A percentile compares a stretch with the other conserved stretches of the same genome.
These are phyloP conservation scores for Ophiothrix spiculata DNA, from an alignment of 35 echinoderm and acorn worm genomes.

Conservation along the genomic window DNA sequence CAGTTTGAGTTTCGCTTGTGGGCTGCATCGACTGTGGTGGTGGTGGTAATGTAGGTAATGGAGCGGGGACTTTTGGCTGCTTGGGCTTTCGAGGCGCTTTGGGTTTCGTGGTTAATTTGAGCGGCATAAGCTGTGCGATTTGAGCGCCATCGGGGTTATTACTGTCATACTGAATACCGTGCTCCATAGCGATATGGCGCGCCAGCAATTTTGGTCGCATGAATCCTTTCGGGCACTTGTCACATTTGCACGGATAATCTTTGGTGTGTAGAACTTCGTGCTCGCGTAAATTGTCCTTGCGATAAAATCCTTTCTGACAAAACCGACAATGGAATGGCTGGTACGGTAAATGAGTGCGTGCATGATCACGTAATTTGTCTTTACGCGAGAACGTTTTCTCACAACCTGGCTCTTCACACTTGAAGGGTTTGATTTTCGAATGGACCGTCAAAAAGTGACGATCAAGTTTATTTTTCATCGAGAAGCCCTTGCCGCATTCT, in stretches of 20 bases:
- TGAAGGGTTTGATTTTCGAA: constrained; percentile 48
- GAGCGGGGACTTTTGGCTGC: too few species aligned
- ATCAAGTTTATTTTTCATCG: constrained; percentile 72
- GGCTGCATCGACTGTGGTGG: too few species aligned
- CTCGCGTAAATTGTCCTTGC: constrained; percentile 75
- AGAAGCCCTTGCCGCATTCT: constrained; percentile 69
- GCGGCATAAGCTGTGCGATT: too few species aligned
- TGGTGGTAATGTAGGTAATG: too few species aligned
- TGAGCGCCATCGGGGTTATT: too few species aligned
- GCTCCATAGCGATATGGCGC: constrained; percentile 57
- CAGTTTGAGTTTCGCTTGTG: too few species aligned
- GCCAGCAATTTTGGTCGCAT: constrained; percentile 74
- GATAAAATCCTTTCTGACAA: constrained; percentile 73
- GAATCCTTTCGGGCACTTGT: constrained; percentile 78
- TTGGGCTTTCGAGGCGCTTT: too few species aligned
- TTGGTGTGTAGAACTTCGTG: constrained; percentile 78
- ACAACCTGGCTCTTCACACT: constrained; percentile 60
- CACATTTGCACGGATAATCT: constrained; percentile 73
- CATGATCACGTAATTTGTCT: constrained; percentile 84
- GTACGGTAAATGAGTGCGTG: constrained; percentile 51
- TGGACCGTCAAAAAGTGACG: constrained; percentile 79
- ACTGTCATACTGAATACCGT: too few species aligned
- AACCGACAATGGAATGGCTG: constrained; percentile 58
- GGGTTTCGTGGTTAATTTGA: too few species aligned
- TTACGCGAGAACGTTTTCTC: constrained; percentile 75